Evolutionary conservation across 1,140 invertebrate species (phyloP).

Genomic region (Caenorhabditis brenneri): DNA sequence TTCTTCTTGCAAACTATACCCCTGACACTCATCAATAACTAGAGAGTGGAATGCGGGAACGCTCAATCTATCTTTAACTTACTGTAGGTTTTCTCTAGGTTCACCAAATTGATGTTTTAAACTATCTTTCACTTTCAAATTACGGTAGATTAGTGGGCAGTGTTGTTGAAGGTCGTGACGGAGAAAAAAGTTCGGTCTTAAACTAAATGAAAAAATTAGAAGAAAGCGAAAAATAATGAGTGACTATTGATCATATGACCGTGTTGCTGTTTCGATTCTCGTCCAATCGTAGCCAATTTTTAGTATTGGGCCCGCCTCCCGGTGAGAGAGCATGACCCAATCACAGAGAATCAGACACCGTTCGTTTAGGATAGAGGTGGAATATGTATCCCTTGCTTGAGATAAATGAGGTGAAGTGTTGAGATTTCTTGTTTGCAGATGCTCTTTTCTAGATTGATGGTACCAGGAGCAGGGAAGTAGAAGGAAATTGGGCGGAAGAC

Average conservation of each 20-base stretch:
- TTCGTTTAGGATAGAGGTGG: background rate
- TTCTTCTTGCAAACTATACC: background rate
- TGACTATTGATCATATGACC: constrained; percentile 8
- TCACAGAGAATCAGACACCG: background rate
- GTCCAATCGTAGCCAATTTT: constrained; percentile 20
- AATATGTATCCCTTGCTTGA: background rate
- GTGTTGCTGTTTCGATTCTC: background rate
- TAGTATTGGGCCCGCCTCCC: background rate
- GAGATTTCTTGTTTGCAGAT: background rate
- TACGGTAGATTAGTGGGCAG: background rate
- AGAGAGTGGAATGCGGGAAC: background rate
- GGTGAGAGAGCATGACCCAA: background rate
- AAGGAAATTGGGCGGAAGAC: background rate
- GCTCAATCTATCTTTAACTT: background rate
- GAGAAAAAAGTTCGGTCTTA: background rate
- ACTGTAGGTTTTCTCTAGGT: background rate
- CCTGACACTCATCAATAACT: background rate
- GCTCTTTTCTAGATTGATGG: background rate
- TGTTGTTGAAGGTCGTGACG: background rate
- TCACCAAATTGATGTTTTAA: background rate
- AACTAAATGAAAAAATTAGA: background rate
- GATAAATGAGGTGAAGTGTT: background rate
- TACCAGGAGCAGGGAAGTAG: background rate
- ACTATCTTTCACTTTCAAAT: background rate
- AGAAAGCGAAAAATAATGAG: background rate